Evolutionary conservation across 1,140 invertebrate genomes (phyloP).

Genomic region (Cardiocondyla obscurior): DNA sequence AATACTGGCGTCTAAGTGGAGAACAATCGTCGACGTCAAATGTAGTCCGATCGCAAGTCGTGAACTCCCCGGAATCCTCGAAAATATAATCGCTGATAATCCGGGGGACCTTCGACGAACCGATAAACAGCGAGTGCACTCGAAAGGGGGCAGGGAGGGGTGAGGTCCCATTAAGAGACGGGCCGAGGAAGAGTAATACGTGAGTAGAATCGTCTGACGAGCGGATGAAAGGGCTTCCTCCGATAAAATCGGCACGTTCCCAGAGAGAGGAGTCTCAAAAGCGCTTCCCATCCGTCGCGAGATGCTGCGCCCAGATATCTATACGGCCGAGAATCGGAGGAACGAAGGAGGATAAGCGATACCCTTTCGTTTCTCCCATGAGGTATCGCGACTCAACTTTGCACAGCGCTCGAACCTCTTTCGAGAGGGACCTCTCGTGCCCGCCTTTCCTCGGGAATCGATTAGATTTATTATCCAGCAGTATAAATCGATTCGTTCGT

Average conservation of each 20-base stretch:
- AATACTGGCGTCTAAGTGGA: neutral
- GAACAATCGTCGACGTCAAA: slow-evolving; percentile 34
- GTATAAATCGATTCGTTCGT: slow-evolving; percentile 27
- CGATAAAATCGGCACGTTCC: slow-evolving; percentile 73
- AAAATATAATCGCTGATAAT: slow-evolving; percentile 62
- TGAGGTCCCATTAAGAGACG: slow-evolving; percentile 60
- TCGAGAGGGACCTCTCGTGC: neutral
- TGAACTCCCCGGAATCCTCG: neutral
- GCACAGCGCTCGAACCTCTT: neutral
- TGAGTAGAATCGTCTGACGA: slow-evolving; percentile 65
- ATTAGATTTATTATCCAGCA: neutral
- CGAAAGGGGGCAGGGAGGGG: neutral
- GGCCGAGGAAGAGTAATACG: slow-evolving; percentile 60
- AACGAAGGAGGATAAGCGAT: slow-evolving; percentile 32
- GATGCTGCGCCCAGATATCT: slow-evolving; percentile 60
- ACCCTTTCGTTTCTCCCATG: neutral
- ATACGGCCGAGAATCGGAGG: slow-evolving; percentile 3
- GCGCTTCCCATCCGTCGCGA: slow-evolving; percentile 43
- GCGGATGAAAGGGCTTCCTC: slow-evolving; percentile 65
- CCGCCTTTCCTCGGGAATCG: neutral
- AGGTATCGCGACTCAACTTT: slow-evolving; percentile 18
- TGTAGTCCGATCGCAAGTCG: neutral
- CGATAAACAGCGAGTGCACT: slow-evolving; percentile 61
- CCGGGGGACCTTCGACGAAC: slow-evolving; percentile 43
- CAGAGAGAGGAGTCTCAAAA: slow-evolving; percentile 37